Base-by-base conservation (phyloP, 2,888 invertebrate species). In the Hermaeophaga mercurialis region DNA sequence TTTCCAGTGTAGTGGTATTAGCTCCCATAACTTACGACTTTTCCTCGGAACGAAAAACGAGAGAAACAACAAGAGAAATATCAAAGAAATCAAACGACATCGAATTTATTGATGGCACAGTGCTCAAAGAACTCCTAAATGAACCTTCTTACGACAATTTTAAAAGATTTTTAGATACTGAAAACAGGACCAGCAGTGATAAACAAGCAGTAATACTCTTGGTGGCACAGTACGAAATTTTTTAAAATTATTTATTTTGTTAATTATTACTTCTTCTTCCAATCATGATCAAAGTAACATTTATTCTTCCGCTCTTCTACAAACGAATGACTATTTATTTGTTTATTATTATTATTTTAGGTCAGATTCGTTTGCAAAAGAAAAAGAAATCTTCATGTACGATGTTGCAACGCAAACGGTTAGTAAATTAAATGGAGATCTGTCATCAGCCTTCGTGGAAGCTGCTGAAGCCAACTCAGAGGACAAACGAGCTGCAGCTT, bases 371-470 rank as follows among this genome's bases (percentile, higher is more conserved):
- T 34, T 80, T 5, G 24, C 24, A 36, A 80, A 81, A 39, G 85
- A 85, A 54, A 86, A 87, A 71, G 92, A 92, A 79, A 92, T 93
- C 68, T 93, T 85, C 77, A 92, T 93, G 92, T 92, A 91, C 74
- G 92, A 93, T 72, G 85, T 91, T 38, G 79, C 82, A 58, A 85
- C 88, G 2, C 84, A 88, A 68, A 84, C 82, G 33, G 88, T 91
- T 1, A 91, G 85, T 75, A 90, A 88, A 76, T 79, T 93, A 15
- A 86, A 84, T 63, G 92, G 93, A 1, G 91, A 91, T 70, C 80
- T 93, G 46, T 92, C 92, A 3, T 85, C 87, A 46, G 90, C 92
- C 28, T 93, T 93, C 68, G 91, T 92, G 1, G 89, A 90, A 71
- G 92, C 91, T 38, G 93, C 93, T 15, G 92, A 92, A 78, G 90